Base-by-base conservation (phyloP, 2,113 vertebrate species). In the Anhinga anhinga region DNA sequence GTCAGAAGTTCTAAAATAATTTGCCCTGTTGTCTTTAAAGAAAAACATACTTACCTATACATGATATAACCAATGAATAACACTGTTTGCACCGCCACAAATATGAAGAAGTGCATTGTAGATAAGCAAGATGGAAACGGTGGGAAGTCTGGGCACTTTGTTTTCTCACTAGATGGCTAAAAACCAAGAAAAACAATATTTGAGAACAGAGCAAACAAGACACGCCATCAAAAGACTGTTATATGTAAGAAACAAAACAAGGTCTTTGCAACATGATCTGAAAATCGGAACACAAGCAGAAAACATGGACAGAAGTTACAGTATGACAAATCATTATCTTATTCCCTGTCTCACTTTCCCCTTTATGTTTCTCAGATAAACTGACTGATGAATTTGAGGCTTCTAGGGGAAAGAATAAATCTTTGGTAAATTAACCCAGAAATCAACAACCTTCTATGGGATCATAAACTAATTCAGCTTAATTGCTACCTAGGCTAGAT, bases 41-140 rank as follows among this genome's bases (percentile, higher is more conserved):
- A 44, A 59, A 38, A 27, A 4, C 14, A 63, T 11, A 97, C 99
- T 98, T 97, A 99, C 99, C 99, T 99, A 96, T 99, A 99, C 98
- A 99, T 98, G 95, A 99, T 94, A 93, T 99, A 99, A 91, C 98
- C 99, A 82, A 99, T 97, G 97, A 99, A 99, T 29, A 99, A 94
- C 91, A 99, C 97, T 2, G 99, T 99, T 79, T 99, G 99, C 82
- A 99, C 71, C 0, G 98, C 98, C n/a, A 99, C 98, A 78, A 99
- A 99, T 73, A 99, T 32, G 38, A 98, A 66, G 88, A 99, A 99
- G 97, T 99, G 99, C 40, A 98, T 9, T 1, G 98, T 99, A 53
- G 99, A 99, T 69, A 99, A 97, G 92, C 99, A 99, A 1, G 99
- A 98, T 3, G 99, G 99, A 96, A 99, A 97, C 0, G 98, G 97